Base-by-base conservation (phyloP, 2,888 invertebrate species). In the Hirtodrosophila trivittata region DNA sequence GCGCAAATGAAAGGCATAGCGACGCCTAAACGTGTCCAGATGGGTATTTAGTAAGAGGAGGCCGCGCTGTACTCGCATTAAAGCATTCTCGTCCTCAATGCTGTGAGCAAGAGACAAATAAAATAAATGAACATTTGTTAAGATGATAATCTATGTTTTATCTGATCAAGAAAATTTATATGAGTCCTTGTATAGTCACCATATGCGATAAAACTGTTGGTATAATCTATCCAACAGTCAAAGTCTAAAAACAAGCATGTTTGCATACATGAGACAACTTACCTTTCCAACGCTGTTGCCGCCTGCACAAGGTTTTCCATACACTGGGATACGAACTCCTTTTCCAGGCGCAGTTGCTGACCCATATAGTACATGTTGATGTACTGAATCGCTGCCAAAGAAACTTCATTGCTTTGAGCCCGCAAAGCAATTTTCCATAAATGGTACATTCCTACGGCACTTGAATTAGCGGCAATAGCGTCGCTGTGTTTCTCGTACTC, bases 331-430 rank as follows among this genome's bases (percentile, higher is more conserved):
- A 98, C 96, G 89, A 98, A 98, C 87, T 98, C 97, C 60, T 96
- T 95, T 90, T 98, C 98, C 80, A 97, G 95, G 74, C 97, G 96
- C 37, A 98, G 90, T 87, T 97, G 96, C 64, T 97, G 95, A 5
- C 97, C 96, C 94, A 98, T 97, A 91, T 98, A 98, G 90, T 97
- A 97, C 87, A 95, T 95, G 90, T 98, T 98, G 54, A 98, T 93
- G 89, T 97, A 97, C 89, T 97, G 97, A 77, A 98, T 98, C 0
- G 98, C 97, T 1, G 97, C 96, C 94, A 97, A 94, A 70, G 97
- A 97, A 1, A 98, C 98, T 88, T 98, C 97, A 91, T 97, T 97
- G 88, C 96, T 97, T 74, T 95, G 95, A 1, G 98, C 97, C 72
- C 96, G 92, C 3, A 98, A 92, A 0, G 98, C 98, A 64, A 98